These are phyloP conservation scores for Danaus plexippus DNA, from an alignment of 1,140 invertebrate genomes.

Conservation along the genomic window DNA sequence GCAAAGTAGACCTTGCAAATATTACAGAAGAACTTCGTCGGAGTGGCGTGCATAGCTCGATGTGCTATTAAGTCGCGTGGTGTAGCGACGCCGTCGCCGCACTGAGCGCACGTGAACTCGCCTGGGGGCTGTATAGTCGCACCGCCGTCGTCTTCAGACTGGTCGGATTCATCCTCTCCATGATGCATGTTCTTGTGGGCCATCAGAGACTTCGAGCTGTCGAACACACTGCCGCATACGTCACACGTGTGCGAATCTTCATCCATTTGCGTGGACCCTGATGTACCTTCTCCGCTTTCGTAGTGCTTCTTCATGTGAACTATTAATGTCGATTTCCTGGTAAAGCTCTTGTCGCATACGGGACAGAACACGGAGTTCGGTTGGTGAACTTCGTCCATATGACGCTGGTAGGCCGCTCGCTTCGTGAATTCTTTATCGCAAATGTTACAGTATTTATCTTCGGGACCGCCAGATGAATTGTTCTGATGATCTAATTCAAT, in stretches of 20 bases:
- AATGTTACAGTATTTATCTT: conserved; percentile 73
- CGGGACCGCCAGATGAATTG: conserved; percentile 29
- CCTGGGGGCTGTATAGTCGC: conserved; percentile 32
- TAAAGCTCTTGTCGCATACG: conserved; percentile 73
- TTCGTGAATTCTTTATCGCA: conserved; percentile 75
- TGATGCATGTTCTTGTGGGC: conserved; percentile 42
- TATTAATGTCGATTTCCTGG: conserved; percentile 65
- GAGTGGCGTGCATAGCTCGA: conserved; percentile 62
- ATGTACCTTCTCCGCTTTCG: conserved; percentile 50
- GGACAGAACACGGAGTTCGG: conserved; percentile 63
- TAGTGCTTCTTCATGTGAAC: conserved; percentile 72
- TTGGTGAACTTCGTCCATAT: conserved; percentile 72
- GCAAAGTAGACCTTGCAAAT: conserved; percentile 73
- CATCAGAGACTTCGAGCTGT: conserved; percentile 33
- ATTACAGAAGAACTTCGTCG: conserved; percentile 69
- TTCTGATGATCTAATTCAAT: conserved; percentile 48
- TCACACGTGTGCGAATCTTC: conserved; percentile 45
- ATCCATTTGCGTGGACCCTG: conserved; percentile 29
- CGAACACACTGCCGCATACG: conserved; percentile 48
- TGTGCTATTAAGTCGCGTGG: conserved; percentile 62
- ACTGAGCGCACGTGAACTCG: conserved; percentile 64
- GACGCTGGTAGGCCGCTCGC: conserved; percentile 68
- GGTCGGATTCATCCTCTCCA: conserved; percentile 40
- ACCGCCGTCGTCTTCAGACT: conserved; percentile 53
- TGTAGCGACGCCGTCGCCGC: conserved; percentile 61